phyloP scores from a whole-genome alignment of 2,113 vertebrate species.

The Neodon shergylaensis region DNA sequence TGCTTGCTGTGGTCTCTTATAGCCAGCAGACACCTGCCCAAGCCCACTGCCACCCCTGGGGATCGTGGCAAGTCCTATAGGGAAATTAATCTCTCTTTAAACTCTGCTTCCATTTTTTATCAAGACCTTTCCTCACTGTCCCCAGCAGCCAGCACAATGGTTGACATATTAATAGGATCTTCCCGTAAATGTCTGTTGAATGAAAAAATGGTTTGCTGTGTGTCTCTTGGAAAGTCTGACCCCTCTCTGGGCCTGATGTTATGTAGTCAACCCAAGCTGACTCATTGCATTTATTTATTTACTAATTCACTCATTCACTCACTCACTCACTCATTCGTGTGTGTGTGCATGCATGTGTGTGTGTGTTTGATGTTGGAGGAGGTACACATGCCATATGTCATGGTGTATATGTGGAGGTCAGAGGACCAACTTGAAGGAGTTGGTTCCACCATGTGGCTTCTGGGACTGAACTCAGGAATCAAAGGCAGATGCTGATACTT shows the following conservation, averaged over 20 bases:
- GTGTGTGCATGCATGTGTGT: neutral
- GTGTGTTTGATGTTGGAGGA: neutral
- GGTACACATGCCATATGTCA: neutral
- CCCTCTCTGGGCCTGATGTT: neutral
- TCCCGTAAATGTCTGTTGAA: neutral
- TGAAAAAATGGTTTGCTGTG: neutral
- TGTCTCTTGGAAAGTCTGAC: neutral
- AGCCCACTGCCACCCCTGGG: neutral
- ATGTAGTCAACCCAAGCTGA: neutral
- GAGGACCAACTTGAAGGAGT: neutral
- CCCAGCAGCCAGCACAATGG: neutral
- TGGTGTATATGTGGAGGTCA: neutral
- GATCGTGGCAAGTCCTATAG: too few species aligned
- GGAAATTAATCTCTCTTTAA: neutral
- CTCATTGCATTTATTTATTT: neutral
- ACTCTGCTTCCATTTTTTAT: neutral
- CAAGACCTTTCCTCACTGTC: neutral
- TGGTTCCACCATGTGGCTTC: neutral
- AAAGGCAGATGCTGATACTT: neutral
- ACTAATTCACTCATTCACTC: neutral
- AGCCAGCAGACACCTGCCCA: too few species aligned
- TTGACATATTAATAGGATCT: neutral
- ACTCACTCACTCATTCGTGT: neutral
- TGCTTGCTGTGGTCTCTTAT: neutral
- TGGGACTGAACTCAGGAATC: too few species aligned